Conservation (phyloP, 2,113 vertebrate genomes). For the Plestiodon gilberti region DNA sequence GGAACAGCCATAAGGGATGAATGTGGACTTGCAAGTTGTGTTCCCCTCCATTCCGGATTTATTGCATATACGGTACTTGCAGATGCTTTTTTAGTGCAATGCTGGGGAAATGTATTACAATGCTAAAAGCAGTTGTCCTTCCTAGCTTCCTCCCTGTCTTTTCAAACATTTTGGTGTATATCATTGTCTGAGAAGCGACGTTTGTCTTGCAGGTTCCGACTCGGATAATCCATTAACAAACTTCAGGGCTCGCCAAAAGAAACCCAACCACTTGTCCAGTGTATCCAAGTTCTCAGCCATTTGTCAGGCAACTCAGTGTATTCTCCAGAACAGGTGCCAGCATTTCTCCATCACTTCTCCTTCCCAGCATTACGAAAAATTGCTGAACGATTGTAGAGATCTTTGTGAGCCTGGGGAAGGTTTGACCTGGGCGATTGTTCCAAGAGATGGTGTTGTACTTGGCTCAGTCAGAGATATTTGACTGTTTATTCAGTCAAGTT, state of each 20-base stretch:
- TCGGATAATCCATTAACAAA: constrained; percentile 56
- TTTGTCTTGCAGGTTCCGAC: constrained; percentile 69
- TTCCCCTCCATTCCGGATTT: too few species aligned
- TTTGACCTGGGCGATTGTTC: neutral
- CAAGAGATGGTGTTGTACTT: neutral
- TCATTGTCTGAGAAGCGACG: neutral
- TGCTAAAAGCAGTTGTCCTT: neutral
- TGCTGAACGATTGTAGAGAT: neutral
- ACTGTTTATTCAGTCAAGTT: neutral
- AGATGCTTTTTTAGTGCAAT: neutral
- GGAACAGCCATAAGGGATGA: neutral
- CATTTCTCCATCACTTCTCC: neutral
- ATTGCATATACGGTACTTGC: neutral
- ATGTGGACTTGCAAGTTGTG: neutral
- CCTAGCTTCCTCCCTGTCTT: neutral
- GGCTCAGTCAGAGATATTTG: neutral
- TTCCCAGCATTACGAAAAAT: neutral
- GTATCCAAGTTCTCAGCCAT: constrained; percentile 78
- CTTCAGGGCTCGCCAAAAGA: constrained; percentile 62
- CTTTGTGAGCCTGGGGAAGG: neutral
- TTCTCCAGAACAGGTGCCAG: constrained; percentile 82
- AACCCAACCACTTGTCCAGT: constrained; percentile 16
- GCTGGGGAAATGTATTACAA: neutral
- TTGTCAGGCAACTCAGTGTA: constrained; percentile 75
- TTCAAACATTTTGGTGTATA: neutral